Percentiles rank a stretch among this genome's conserved stretches.
phyloP scores from a whole-genome alignment of 2,113 vertebrate species.

The Holacanthus passer region DNA sequence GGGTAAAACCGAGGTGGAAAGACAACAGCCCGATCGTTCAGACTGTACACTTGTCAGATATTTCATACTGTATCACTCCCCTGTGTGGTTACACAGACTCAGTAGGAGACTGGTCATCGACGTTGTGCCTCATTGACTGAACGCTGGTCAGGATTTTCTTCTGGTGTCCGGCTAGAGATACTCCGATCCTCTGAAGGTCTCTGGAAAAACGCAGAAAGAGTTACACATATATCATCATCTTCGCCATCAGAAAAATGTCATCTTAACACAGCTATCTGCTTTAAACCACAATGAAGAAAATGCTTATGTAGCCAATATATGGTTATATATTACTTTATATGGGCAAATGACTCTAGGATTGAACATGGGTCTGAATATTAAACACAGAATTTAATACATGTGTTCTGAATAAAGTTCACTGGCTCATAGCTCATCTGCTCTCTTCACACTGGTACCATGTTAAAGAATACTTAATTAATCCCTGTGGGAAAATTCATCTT shows the following conservation, averaged over 20 bases:
- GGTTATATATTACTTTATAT: not conserved
- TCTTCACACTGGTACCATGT: constrained; percentile 6
- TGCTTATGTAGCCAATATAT: no score
- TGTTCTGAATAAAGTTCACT: constrained; percentile 29
- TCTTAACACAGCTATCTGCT: not conserved
- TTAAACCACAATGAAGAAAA: no score
- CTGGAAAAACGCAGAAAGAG: constrained; percentile 74
- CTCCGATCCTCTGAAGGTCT: constrained; percentile 95
- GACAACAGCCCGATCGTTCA: constrained; percentile 13
- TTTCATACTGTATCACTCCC: not conserved
- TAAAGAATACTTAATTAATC: constrained; percentile 58
- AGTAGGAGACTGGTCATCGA: constrained; percentile 90
- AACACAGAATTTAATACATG: no score
- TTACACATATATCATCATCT: no score
- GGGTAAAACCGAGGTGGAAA: constrained; percentile 10
- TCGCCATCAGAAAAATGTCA: not conserved
- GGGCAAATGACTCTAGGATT: not conserved
- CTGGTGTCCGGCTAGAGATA: constrained; percentile 96
- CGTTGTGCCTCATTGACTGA: constrained; percentile 93
- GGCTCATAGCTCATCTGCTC: constrained; percentile 2
- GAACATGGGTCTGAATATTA: not conserved
- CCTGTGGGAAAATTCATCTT: constrained; percentile 29
- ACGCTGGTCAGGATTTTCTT: constrained; percentile 99
- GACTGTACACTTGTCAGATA: constrained; percentile 29
- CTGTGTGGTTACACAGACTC: constrained; percentile 71